Evolutionary conservation across 2,888 invertebrate genomes (phyloP).

Genomic region (Trichacis sp.): DNA sequence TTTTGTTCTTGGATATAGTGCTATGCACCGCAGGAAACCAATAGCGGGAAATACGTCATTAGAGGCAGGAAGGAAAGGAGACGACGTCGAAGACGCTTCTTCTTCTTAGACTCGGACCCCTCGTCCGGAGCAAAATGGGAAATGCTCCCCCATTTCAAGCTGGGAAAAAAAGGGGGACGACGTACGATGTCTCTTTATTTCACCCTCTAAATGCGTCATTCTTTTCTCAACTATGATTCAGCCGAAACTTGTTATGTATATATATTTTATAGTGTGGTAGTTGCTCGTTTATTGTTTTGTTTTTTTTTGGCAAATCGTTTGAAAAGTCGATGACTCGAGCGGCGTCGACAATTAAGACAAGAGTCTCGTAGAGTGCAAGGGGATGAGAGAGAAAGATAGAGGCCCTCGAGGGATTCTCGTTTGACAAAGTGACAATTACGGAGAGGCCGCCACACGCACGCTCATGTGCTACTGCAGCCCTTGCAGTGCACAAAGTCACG

Average conservation of each 20-base stretch:
- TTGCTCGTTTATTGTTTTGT: no score
- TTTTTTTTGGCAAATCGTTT: no score
- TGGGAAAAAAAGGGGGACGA: constrained; percentile 26
- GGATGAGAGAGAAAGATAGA: no score
- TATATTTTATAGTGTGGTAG: no score
- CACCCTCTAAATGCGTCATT: constrained; percentile 41
- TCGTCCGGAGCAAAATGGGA: constrained; percentile 24
- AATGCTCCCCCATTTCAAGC: no score
- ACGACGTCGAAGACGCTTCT: constrained; percentile 42
- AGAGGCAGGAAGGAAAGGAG: constrained; percentile 24
- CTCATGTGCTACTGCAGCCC: constrained; percentile 32
- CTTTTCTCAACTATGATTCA: constrained; percentile 27
- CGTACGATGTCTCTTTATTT: constrained; percentile 50
- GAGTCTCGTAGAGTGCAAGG: constrained; percentile 32
- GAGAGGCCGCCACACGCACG: constrained; percentile 50
- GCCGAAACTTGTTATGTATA: neutral
- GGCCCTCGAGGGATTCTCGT: constrained; percentile 54
- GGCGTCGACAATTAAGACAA: constrained; percentile 34
- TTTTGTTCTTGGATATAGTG: no score
- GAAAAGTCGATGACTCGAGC: no score
- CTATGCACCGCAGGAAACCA: constrained; percentile 57
- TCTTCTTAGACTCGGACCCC: constrained; percentile 43
- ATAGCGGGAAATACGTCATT: constrained; percentile 63
- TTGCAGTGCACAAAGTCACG: constrained; percentile 54
- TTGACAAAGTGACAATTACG: constrained; percentile 68